phyloP scores from a whole-genome alignment of 1,140 invertebrate genomes.

The Platorchestia sp. region DNA sequence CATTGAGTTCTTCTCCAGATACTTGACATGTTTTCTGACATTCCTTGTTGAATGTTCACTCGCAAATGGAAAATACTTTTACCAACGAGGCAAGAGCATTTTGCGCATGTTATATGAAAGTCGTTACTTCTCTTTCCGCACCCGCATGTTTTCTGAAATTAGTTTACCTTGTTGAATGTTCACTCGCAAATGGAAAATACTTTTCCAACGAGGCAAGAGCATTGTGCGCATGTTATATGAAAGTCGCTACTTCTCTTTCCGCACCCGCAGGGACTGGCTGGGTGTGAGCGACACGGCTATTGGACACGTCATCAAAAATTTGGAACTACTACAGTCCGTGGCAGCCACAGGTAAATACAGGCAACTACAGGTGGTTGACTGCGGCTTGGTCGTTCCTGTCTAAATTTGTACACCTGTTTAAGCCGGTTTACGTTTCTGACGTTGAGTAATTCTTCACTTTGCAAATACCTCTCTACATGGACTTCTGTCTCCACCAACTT shows the following conservation, averaged over 20 bases:
- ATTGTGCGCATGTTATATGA: not conserved
- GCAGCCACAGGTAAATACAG: conserved; percentile 44
- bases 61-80: not conserved
- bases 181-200: not conserved
- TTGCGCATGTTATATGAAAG: no score
- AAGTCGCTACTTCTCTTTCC: not conserved
- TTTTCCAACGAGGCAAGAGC: not conserved
- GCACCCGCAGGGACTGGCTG: conserved; percentile 30
- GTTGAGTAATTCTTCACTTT: not conserved
- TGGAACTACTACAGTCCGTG: conserved; percentile 45
- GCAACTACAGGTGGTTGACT: conserved; percentile 52
- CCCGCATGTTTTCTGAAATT: no score
- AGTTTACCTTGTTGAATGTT: no score
- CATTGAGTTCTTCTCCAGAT: no score
- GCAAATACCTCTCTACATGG: not conserved
- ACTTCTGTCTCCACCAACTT: not conserved
- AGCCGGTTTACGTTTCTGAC: not conserved
- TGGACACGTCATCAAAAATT: conserved; percentile 56
- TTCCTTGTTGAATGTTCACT: no score
- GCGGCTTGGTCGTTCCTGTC: conserved; percentile 53
- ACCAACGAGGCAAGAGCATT: no score
- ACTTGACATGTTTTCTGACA: no score
- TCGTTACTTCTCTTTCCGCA: no score
- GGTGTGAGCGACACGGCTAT: conserved; percentile 57
- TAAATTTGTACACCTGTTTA: not conserved